Percentiles rank a stretch among this genome's conserved stretches.
Evolutionary conservation across 1,140 invertebrate species (phyloP).

Genomic region (Drosophila asahinai): DNA sequence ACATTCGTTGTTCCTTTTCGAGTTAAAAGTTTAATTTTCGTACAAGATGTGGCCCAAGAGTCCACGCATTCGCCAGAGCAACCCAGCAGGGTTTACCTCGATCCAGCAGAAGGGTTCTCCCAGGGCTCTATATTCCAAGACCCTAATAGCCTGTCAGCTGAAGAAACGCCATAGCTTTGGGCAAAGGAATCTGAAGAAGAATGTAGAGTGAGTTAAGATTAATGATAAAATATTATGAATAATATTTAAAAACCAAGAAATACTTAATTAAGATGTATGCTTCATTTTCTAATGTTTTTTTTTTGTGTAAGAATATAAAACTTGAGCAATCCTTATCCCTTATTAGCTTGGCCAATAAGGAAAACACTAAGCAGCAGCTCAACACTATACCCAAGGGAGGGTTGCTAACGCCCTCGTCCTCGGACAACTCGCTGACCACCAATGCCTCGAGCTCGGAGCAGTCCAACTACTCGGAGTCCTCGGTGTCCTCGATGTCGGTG

Average conservation of each 20-base stretch:
- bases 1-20: not conserved
- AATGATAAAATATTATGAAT: too few relatives aligned
- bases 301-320: not conserved
- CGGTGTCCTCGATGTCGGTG: not conserved
- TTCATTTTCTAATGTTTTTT: not conserved
- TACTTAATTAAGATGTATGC: too few relatives aligned
- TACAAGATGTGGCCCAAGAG: constrained; percentile 51
- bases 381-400: constrained; percentile 24
- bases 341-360: constrained; percentile 28
- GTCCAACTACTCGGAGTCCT: not conserved
- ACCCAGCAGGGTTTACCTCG: not conserved
- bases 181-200: constrained; percentile 35
- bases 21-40: constrained; percentile 1
- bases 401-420: constrained; percentile 65
- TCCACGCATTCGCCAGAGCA: constrained; percentile 55
- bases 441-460: constrained; percentile 16
- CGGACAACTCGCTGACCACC: constrained; percentile 52
- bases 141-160: constrained; percentile 9
- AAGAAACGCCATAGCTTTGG: constrained; percentile 34
- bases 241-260: too few relatives aligned
- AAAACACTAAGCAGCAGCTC: constrained; percentile 11
- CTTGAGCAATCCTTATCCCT: too few relatives aligned
- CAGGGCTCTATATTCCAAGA: constrained; percentile 50
- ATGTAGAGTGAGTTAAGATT: constrained; percentile 28
- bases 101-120: constrained; percentile 39